Evolutionary conservation across 2,888 invertebrate genomes (phyloP).

Genomic region (Toxonevra muliebris): DNA sequence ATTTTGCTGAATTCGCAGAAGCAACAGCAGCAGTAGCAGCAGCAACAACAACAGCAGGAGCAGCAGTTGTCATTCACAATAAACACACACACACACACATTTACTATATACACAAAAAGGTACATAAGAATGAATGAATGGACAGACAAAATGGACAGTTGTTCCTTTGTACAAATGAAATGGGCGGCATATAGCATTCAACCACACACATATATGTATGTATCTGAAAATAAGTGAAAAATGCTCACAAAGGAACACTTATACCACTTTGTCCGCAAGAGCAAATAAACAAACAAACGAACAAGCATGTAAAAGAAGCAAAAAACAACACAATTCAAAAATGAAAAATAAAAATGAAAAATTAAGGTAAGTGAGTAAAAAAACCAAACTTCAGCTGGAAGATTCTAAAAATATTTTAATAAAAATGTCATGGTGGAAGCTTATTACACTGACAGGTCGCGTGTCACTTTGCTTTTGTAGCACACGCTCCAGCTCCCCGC

Average conservation of each 20-base stretch:
- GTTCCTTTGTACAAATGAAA: too few species aligned
- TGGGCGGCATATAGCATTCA: neutral
- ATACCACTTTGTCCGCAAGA: constrained; percentile 37
- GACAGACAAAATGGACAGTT: too few species aligned
- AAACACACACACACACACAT: too few species aligned
- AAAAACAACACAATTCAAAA: neutral
- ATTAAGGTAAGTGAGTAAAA: constrained; percentile 2
- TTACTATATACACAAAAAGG: too few species aligned
- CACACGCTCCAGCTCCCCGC: constrained; percentile 1
- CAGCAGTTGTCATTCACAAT: neutral
- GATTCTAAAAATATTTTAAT: constrained; percentile 54
- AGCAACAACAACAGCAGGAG: constrained; percentile 30
- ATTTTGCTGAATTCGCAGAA: constrained; percentile 35
- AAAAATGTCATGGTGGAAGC: constrained; percentile 53
- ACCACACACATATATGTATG: constrained; percentile 11
- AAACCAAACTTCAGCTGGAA: constrained; percentile 17
- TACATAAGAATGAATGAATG: too few species aligned
- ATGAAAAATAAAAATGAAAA: constrained; percentile 22
- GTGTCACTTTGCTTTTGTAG: constrained; percentile 42
- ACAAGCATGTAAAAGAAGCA: neutral
- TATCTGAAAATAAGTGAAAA: constrained; percentile 31
- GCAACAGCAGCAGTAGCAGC: constrained; percentile 29
- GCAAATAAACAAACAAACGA: neutral
- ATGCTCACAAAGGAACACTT: constrained; percentile 53
- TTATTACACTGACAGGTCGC: constrained; percentile 55